A percentile compares a stretch with the other conserved stretches of the same genome.
Conservation (phyloP, 1,140 invertebrate genomes). For the Phenacoccus solenopsis region DNA sequence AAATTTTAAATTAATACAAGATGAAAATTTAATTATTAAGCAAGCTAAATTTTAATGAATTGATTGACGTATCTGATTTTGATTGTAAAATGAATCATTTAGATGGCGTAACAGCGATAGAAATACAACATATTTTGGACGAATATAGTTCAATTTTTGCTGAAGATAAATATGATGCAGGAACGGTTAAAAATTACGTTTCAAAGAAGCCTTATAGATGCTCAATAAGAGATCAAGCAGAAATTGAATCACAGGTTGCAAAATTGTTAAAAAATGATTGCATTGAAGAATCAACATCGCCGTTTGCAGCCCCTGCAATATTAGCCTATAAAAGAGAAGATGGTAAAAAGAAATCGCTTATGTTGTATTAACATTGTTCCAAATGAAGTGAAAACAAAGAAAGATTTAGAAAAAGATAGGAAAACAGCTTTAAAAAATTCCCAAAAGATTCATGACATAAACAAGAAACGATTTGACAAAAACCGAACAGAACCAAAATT, state of each 20-base stretch:
- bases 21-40: conserved; percentile 19
- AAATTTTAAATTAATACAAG: conserved; percentile 21
- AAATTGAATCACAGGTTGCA: conserved; percentile 31
- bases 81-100: conserved; percentile 28
- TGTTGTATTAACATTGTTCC: conserved; percentile 25
- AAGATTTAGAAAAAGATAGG: conserved; percentile 6
- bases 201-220: conserved; percentile 31
- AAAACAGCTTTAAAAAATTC: conserved; percentile 15
- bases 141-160: conserved; percentile 29
- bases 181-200: conserved; percentile 28
- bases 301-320: conserved; percentile 32
- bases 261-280: conserved; percentile 31
- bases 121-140: conserved; percentile 27
- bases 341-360: conserved; percentile 30
- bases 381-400: conserved; percentile 20
- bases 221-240: conserved; percentile 30
- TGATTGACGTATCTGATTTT: conserved; percentile 26
- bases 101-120: conserved; percentile 25
- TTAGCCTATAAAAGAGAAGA: conserved; percentile 33
- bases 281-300: conserved; percentile 33
- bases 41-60: conserved; percentile 17
- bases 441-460: conserved; percentile 1
- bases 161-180: conserved; percentile 29
- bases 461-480: conserved; percentile 13
- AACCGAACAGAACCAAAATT: neutral